Conservation (phyloP, 2,888 invertebrate genomes). For the Actias luna region DNA sequence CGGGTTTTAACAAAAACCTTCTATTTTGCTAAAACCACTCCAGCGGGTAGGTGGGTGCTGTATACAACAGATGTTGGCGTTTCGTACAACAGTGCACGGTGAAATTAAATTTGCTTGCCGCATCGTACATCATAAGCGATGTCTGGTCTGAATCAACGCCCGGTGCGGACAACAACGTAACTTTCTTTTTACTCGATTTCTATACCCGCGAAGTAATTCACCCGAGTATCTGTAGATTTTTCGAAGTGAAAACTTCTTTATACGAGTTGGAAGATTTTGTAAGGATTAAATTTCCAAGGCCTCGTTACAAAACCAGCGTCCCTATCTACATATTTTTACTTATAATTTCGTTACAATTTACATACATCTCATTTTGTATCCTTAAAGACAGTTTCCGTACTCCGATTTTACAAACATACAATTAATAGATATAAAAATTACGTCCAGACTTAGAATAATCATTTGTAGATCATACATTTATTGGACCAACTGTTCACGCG, state of each 20-base stretch:
- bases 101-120: conserved; percentile 43
- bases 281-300: no score
- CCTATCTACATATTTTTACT: no score
- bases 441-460: no score
- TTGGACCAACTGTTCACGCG: no score
- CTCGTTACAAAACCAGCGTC: no score
- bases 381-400: no score
- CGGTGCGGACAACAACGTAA: neutral
- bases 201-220: neutral
- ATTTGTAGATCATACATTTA: no score
- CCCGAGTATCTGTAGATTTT: neutral
- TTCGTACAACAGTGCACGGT: conserved; percentile 16
- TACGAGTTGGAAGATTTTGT: no score
- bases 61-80: conserved; percentile 9
- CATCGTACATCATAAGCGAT: conserved; percentile 38
- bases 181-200: neutral
- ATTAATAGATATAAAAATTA: no score
- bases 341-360: no score
- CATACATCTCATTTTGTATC: no score
- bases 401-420: no score
- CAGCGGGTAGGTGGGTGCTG: neutral
- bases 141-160: neutral
- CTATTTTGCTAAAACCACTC: conserved; percentile 8
- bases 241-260: neutral
- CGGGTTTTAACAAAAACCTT: neutral